Evolutionary conservation across 2,888 invertebrate genomes (phyloP).

Genomic region (Holacanthella duospinosa): DNA sequence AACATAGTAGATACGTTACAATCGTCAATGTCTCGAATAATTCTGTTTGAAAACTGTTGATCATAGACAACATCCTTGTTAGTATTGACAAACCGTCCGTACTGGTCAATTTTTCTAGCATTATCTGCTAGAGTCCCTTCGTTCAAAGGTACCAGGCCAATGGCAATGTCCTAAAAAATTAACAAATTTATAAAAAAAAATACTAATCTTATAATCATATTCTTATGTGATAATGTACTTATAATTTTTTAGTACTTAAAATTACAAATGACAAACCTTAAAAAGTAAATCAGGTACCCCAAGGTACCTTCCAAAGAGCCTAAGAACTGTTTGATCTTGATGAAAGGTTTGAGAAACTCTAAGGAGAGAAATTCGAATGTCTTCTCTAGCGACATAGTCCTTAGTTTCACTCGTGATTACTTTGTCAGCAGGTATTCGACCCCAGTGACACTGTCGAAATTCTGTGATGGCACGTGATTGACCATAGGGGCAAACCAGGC

Average conservation of each 20-base stretch:
- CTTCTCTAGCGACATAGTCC: slow-evolving; percentile 43
- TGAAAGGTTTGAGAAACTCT: slow-evolving; percentile 50
- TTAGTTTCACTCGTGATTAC: slow-evolving; percentile 38
- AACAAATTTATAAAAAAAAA: slow-evolving; percentile 3
- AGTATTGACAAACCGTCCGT: slow-evolving; percentile 33
- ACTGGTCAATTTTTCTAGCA: slow-evolving; percentile 33
- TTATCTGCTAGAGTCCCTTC: slow-evolving; percentile 28
- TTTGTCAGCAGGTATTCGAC: slow-evolving; percentile 40
- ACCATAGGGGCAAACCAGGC: slow-evolving; percentile 39
- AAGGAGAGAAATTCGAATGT: slow-evolving; percentile 54
- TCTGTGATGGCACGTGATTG: slow-evolving; percentile 37
- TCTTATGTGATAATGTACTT: neutral
- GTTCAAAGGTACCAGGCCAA: slow-evolving; percentile 32
- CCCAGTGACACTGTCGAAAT: slow-evolving; percentile 40
- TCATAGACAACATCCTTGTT: slow-evolving; percentile 37
- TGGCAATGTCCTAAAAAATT: slow-evolving; percentile 30
- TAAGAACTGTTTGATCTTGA: slow-evolving; percentile 51
- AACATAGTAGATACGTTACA: slow-evolving; percentile 20
- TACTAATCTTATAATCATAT: neutral
- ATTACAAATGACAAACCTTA: slow-evolving; percentile 41
- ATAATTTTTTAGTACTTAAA: neutral
- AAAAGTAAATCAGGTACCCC: slow-evolving; percentile 48
- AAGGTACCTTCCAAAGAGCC: slow-evolving; percentile 54
- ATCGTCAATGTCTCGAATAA: slow-evolving; percentile 35
- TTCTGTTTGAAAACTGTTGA: slow-evolving; percentile 35